phyloP scores from a whole-genome alignment of 2,888 invertebrate genomes.

The Tricholauxania praeusta region DNA sequence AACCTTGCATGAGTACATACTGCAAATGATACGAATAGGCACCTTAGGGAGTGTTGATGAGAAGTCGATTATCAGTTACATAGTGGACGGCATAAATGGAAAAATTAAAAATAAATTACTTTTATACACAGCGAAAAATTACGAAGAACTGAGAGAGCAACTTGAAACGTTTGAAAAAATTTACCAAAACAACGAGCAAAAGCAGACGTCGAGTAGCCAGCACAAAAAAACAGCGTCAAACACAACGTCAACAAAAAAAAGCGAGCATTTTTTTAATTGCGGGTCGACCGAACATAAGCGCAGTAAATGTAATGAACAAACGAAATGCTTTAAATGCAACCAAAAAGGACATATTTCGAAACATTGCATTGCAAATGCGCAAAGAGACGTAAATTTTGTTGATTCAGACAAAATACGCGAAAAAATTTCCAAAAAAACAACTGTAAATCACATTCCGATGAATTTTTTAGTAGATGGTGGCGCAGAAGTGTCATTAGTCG shows the following conservation, averaged over 20 bases:
- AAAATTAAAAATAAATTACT: conserved; percentile 17
- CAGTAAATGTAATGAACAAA: too few relatives aligned
- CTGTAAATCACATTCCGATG: conserved; percentile 24
- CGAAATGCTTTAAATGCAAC: too few relatives aligned
- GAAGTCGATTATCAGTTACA: conserved; percentile 35
- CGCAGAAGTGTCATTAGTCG: conserved; percentile 28
- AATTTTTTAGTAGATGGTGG: conserved; percentile 26
- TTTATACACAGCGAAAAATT: not conserved
- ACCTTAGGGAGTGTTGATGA: conserved; percentile 36
- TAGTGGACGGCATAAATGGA: conserved; percentile 35
- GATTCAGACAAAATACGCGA: too few relatives aligned
- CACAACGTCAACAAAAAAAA: too few relatives aligned
- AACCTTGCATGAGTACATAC: conserved; percentile 36
- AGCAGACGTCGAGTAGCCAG: not conserved
- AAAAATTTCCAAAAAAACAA: conserved; percentile 24
- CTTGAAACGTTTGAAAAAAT: too few relatives aligned
- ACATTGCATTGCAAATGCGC: too few relatives aligned
- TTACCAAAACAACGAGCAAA: too few relatives aligned
- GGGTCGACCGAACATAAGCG: too few relatives aligned
- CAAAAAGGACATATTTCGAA: too few relatives aligned
- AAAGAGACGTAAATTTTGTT: too few relatives aligned
- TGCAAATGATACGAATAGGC: conserved; percentile 32
- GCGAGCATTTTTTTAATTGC: too few relatives aligned
- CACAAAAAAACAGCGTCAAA: not conserved
- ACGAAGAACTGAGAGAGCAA: too few relatives aligned